Percentiles rank a stretch among this genome's conserved stretches.
phyloP scores from a whole-genome alignment of 2,888 invertebrate genomes.

The Andrena minutula region DNA sequence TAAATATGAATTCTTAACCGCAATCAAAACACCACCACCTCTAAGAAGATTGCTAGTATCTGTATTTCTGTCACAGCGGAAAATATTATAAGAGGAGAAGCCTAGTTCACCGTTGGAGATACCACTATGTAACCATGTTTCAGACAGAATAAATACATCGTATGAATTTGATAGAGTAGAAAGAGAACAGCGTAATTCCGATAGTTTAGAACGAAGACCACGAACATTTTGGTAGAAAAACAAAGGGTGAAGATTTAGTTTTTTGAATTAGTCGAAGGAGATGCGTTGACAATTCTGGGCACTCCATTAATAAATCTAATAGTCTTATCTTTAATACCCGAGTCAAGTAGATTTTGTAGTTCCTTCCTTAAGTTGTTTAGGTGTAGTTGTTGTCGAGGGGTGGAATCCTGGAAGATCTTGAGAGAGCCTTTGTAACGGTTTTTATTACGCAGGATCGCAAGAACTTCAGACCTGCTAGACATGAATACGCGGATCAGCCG shows the following conservation, averaged over 20 bases:
- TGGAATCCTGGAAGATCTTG: not conserved
- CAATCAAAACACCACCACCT: too few species aligned
- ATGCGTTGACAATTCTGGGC: not conserved
- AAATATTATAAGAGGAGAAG: not conserved
- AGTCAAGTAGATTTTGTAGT: too few species aligned
- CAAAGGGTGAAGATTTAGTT: not conserved
- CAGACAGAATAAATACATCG: conserved; percentile 3
- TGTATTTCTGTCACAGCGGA: not conserved
- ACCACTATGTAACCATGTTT: conserved; percentile 4
- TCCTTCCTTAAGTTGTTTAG: not conserved
- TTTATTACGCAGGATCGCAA: not conserved
- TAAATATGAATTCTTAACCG: too few species aligned
- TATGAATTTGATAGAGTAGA: not conserved
- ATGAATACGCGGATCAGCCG: not conserved
- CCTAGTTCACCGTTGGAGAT: conserved; percentile 4
- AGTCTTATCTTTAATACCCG: not conserved
- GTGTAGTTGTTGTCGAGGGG: not conserved
- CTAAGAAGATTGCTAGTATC: too few species aligned
- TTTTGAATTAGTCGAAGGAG: not conserved
- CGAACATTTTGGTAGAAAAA: conserved; percentile 4
- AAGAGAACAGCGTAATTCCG: not conserved
- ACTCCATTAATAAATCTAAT: not conserved
- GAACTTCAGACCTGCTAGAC: not conserved
- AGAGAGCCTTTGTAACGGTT: not conserved
- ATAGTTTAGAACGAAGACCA: not conserved